Conservation (phyloP, 2,888 invertebrate species). For the Creontiades dilutus region DNA sequence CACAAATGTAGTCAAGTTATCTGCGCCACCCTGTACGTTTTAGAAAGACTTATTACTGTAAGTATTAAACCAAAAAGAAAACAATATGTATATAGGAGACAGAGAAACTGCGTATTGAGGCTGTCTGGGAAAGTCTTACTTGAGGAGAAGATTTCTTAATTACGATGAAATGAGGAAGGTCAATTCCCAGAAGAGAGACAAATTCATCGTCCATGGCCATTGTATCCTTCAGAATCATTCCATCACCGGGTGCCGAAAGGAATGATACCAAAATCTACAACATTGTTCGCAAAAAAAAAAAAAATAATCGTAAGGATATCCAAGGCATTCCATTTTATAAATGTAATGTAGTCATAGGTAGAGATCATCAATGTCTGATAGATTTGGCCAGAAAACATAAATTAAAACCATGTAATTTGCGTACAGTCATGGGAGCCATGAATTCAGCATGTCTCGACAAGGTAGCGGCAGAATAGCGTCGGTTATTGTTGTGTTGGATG, state of each 20-base stretch:
- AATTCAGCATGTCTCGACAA: conserved; percentile 66
- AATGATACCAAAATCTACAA: conserved; percentile 82
- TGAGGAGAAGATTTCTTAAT: conserved; percentile 76
- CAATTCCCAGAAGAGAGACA: conserved; percentile 76
- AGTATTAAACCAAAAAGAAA: background rate
- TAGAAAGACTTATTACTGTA: no score
- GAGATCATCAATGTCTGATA: no score
- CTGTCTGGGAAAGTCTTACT: conserved; percentile 58
- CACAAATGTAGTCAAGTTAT: no score
- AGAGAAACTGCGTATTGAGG: background rate
- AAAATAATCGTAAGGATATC: no score
- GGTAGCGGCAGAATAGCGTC: conserved; percentile 58
- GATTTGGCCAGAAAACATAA: no score
- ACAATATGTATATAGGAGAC: background rate
- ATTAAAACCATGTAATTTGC: background rate
- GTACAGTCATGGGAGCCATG: conserved; percentile 65
- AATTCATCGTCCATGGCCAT: conserved; percentile 78
- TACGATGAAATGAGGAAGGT: conserved; percentile 77
- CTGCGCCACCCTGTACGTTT: no score
- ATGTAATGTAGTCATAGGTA: no score
- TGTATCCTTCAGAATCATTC: conserved; percentile 85
- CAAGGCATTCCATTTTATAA: no score
- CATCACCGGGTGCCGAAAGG: conserved; percentile 85
- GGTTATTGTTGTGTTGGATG: conserved; percentile 43
- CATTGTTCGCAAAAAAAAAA: background rate